A percentile compares a stretch with the other conserved stretches of the same genome.
Conservation (phyloP, 1,140 invertebrate species). For the Hyphantria cunea region DNA sequence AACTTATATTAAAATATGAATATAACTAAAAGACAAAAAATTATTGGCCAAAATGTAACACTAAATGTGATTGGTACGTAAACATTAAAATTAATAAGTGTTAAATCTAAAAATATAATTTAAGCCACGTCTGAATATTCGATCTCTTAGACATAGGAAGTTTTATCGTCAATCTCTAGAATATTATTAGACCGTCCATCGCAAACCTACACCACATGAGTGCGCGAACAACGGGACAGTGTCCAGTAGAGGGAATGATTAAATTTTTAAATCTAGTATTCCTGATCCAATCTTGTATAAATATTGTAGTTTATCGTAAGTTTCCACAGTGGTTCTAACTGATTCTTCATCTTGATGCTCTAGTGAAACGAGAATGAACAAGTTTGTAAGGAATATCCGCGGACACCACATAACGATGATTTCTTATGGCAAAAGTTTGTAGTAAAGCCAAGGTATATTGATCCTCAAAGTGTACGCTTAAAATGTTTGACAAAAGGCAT, state of each 20-base stretch:
- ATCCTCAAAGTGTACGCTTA: slow-evolving; percentile 53
- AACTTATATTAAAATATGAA: slow-evolving; percentile 4
- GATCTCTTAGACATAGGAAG: slow-evolving; percentile 46
- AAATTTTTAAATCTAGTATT: slow-evolving; percentile 63
- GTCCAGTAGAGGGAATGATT: slow-evolving; percentile 57
- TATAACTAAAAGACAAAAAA: slow-evolving; percentile 6
- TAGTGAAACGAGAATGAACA: slow-evolving; percentile 51
- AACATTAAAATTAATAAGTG: slow-evolving; percentile 5
- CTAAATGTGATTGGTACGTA: slow-evolving; percentile 4
- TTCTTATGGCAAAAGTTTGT: slow-evolving; percentile 54
- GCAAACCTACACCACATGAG: not conserved
- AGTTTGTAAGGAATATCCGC: slow-evolving; percentile 37
- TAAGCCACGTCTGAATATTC: slow-evolving; percentile 35
- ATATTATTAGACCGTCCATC: slow-evolving; percentile 65
- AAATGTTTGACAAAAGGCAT: slow-evolving; percentile 49
- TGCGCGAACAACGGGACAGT: slow-evolving; percentile 47
- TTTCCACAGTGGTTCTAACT: slow-evolving; percentile 62
- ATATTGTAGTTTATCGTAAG: slow-evolving; percentile 65
- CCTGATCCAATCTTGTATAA: slow-evolving; percentile 69
- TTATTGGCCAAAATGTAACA: not conserved
- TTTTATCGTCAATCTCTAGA: slow-evolving; percentile 33
- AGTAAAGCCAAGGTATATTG: slow-evolving; percentile 44
- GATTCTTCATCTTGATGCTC: slow-evolving; percentile 61
- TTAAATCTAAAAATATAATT: slow-evolving; percentile 18
- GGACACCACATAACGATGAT: slow-evolving; percentile 38